A percentile compares a stretch with the other conserved stretches of the same genome.
Conservation (phyloP, 2,113 vertebrate species). For the Calidris pygmaea region DNA sequence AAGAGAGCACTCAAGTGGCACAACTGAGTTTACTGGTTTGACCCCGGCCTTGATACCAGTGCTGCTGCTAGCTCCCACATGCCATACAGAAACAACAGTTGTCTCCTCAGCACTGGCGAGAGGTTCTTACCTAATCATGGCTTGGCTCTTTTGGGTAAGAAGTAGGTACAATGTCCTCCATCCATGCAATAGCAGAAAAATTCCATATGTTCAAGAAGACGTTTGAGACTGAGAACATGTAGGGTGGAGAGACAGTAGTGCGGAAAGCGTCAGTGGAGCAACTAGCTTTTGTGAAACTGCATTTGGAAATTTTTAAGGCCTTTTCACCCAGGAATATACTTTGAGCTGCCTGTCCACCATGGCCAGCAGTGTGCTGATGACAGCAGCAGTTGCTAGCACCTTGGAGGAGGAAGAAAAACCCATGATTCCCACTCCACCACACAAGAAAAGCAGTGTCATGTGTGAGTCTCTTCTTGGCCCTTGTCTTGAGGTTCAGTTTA, state of each 20-base stretch:
- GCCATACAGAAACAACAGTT: background rate
- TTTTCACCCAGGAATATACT: background rate
- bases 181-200: background rate
- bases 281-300: background rate
- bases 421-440: background rate
- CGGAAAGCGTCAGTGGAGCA: background rate
- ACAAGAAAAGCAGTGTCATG: fast-evolving
- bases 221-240: background rate
- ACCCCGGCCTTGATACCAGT: background rate
- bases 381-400: background rate
- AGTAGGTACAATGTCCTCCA: background rate
- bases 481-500: background rate
- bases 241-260: background rate
- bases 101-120: background rate
- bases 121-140: background rate
- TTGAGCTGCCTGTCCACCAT: background rate
- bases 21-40: background rate
- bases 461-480: background rate
- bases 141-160: background rate
- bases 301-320: background rate
- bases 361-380: background rate
- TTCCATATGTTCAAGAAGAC: background rate
- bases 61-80: background rate
- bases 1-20: background rate
- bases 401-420: background rate